Percentiles rank a stretch among this genome's conserved stretches.
Conservation (phyloP, 2,113 vertebrate species). For the Uropsilus gracilis region DNA sequence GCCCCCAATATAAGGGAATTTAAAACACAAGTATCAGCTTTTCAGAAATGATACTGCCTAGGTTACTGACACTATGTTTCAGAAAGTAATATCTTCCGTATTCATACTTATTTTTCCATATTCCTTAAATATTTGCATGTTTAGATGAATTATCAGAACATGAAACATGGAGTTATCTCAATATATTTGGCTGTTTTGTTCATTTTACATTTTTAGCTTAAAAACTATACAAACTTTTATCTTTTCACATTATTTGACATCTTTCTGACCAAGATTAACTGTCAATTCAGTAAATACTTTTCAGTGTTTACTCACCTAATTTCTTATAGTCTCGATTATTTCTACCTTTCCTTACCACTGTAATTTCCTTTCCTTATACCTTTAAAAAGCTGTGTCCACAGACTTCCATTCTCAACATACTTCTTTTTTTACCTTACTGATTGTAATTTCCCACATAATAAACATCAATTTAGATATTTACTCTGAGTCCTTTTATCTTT, state of each 20-base stretch:
- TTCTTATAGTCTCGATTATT: neutral
- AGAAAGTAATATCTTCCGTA: neutral
- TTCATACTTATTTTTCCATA: neutral
- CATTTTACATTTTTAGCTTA: too few relatives aligned
- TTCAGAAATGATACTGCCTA: neutral
- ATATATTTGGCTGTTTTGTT: too few relatives aligned
- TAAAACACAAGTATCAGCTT: too few relatives aligned
- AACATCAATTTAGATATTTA: neutral
- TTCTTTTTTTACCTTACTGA: neutral
- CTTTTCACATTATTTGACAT: neutral
- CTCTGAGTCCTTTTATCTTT: neutral
- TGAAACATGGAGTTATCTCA: too few relatives aligned
- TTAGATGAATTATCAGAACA: neutral
- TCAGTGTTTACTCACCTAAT: neutral
- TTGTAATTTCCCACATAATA: fast-evolving
- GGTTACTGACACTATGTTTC: neutral
- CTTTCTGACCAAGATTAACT: too few relatives aligned
- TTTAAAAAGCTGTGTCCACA: neutral
- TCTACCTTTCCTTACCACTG: neutral
- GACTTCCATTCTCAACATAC: neutral
- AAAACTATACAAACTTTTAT: too few relatives aligned
- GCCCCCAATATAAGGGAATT: too few relatives aligned
- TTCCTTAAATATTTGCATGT: neutral
- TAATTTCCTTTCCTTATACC: neutral
- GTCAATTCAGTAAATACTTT: neutral